Evolutionary conservation across 2,113 vertebrate species (phyloP).

Genomic region (Prochilodus magdalenae): DNA sequence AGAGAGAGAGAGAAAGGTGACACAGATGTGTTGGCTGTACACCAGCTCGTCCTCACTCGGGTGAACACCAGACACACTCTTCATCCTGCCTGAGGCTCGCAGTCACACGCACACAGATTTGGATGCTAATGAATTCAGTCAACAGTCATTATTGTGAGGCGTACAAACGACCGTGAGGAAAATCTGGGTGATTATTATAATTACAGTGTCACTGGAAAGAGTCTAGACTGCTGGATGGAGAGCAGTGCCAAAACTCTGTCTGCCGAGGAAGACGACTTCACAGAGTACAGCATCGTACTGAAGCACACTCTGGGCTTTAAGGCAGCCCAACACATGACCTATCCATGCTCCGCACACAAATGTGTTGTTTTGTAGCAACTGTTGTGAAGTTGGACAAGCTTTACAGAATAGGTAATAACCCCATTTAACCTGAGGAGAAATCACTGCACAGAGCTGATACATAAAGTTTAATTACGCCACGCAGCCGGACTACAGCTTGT

Average conservation of each 20-base stretch:
- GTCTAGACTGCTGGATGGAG: conserved; percentile 30
- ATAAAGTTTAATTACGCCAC: no score
- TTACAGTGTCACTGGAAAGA: conserved; percentile 28
- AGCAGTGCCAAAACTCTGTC: neutral
- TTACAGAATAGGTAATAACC: no score
- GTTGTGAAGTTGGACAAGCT: no score
- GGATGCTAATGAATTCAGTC: conserved; percentile 43
- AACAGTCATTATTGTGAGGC: conserved; percentile 27
- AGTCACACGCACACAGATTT: conserved; percentile 22
- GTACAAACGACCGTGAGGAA: conserved; percentile 3
- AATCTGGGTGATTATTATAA: conserved; percentile 48
- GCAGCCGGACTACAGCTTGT: no score
- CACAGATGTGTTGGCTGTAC: conserved; percentile 37
- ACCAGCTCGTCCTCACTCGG: conserved; percentile 10
- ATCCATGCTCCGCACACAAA: neutral
- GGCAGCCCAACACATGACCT: neutral
- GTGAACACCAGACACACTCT: conserved; percentile 9
- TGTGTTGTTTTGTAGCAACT: neutral
- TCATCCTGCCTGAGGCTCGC: conserved; percentile 11
- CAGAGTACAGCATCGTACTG: neutral
- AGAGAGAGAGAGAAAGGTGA: conserved; percentile 6
- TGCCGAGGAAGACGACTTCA: neutral
- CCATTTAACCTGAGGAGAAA: no score
- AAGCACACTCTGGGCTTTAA: neutral
- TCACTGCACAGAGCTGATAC: no score